These are phyloP conservation scores for Antheraea yamamai DNA, from an alignment of 2,888 invertebrate genomes.

Conservation along the genomic window DNA sequence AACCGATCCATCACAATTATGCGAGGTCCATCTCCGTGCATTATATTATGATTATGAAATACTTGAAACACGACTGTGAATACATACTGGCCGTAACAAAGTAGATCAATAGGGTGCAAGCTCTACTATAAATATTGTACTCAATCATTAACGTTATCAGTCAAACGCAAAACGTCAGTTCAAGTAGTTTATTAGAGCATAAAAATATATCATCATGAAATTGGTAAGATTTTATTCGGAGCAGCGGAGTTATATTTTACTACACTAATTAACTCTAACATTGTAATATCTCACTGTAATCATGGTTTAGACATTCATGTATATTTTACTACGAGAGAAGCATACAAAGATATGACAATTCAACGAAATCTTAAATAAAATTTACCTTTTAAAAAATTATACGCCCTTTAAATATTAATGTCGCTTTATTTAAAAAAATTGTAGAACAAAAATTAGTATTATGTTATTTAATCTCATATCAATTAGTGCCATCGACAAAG, in stretches of 20 bases:
- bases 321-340: too few relatives aligned
- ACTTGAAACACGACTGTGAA: conserved; percentile 51
- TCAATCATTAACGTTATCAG: conserved; percentile 60
- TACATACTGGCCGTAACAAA: conserved; percentile 44
- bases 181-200: conserved; percentile 46
- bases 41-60: conserved; percentile 67
- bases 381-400: background rate
- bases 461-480: background rate
- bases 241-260: background rate
- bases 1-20: conserved; percentile 61
- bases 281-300: background rate
- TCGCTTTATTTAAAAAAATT: background rate
- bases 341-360: background rate
- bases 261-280: background rate
- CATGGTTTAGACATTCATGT: background rate
- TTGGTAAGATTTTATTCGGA: conserved; percentile 52
- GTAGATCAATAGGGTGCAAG: conserved; percentile 61
- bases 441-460: too few relatives aligned
- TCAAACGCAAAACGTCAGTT: conserved; percentile 48
- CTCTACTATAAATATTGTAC: conserved; percentile 71
- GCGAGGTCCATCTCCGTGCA: conserved; percentile 61
- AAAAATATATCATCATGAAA: conserved; percentile 56
- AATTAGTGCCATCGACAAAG: background rate
- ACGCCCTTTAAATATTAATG: background rate
- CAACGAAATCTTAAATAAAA: background rate